A percentile compares a stretch with the other conserved stretches of the same genome.
Conservation (phyloP, 53 echinoderm and acorn worm genomes). For the Mesocentrotus franciscanus region DNA sequence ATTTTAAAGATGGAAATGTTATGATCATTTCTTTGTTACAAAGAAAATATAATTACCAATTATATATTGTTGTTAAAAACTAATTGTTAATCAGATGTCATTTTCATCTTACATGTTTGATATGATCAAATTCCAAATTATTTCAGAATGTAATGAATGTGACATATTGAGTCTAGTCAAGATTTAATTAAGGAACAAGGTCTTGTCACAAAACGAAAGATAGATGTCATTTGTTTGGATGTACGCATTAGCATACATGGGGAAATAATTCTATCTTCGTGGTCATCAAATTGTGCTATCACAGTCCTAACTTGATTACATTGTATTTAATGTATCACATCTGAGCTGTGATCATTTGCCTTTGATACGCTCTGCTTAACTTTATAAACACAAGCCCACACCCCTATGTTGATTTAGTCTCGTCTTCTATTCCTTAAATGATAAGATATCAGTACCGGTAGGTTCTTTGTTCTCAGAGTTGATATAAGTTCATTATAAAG, state of each 20-base stretch:
- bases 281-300: neutral
- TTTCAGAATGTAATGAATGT: no score
- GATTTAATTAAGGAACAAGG: no score
- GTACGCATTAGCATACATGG: neutral
- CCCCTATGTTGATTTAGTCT: neutral
- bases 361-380: neutral
- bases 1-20: no score
- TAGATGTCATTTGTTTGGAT: neutral
- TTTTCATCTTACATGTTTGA: no score
- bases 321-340: neutral
- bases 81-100: no score
- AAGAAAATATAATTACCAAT: no score
- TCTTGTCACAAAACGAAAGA: neutral
- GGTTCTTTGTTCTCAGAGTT: neutral
- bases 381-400: neutral
- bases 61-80: no score
- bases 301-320: neutral
- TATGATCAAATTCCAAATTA: no score
- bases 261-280: neutral
- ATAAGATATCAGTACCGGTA: slow-evolving; percentile 1
- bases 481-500: neutral
- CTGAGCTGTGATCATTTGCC: neutral
- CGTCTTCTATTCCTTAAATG: neutral
- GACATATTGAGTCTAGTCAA: neutral
- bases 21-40: no score